Percentiles rank a stretch among this genome's conserved stretches.
These are phyloP conservation scores for Lamproptera curius DNA, from an alignment of 2,888 invertebrate species.

Conservation along the genomic window DNA sequence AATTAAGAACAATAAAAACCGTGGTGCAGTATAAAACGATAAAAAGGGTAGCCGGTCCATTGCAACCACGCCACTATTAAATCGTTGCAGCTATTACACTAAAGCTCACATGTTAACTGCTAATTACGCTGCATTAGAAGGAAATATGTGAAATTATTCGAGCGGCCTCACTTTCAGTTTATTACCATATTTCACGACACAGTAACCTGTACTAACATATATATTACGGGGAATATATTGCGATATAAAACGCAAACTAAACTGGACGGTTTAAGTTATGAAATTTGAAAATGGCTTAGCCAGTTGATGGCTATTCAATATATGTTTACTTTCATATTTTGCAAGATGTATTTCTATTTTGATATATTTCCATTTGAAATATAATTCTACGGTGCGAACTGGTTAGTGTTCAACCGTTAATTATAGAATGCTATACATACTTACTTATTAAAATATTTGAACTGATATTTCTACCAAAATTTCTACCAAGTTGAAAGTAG, in stretches of 20 bases:
- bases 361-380: no score
- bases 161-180: conserved; percentile 28
- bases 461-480: no score
- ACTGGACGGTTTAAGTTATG: no score
- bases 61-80: conserved; percentile 5
- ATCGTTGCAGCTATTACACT: conserved; percentile 18
- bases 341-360: not conserved
- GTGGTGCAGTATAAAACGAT: conserved; percentile 2
- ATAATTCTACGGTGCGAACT: no score
- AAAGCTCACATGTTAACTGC: conserved; percentile 24
- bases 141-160: conserved; percentile 24
- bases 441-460: no score
- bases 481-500: no score
- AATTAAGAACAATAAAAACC: not conserved
- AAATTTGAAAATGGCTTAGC: not conserved
- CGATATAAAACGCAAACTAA: not conserved
- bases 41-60: conserved; percentile 6
- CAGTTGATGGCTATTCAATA: not conserved
- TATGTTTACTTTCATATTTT: conserved; percentile 4
- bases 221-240: conserved; percentile 6
- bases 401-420: no score
- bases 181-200: conserved; percentile 39
- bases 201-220: not conserved
- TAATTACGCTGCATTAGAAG: conserved; percentile 27
- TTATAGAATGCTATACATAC: no score